Evolutionary conservation across 2,113 vertebrate genomes (phyloP).

Genomic region (Crotalus viridis): DNA sequence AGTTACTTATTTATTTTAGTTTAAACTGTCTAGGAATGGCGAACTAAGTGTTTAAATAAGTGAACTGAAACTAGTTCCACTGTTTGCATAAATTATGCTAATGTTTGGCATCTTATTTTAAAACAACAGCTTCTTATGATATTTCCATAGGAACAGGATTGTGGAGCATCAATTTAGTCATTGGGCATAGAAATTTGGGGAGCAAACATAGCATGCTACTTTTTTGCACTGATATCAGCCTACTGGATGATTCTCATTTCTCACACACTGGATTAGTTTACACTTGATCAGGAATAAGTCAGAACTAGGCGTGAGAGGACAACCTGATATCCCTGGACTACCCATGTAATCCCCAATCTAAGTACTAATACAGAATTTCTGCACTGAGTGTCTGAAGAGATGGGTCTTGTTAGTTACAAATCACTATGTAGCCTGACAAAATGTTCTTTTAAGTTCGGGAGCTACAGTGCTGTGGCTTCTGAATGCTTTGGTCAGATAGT

Average conservation of each 20-base stretch:
- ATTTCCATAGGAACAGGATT: rapidly evolving
- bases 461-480: not conserved
- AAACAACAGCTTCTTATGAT: not conserved
- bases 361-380: not conserved
- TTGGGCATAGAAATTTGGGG: not conserved
- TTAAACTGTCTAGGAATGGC: conserved; percentile 39
- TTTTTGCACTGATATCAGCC: not conserved
- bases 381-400: too few relatives aligned
- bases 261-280: not conserved
- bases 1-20: conserved; percentile 34
- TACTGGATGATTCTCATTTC: not conserved
- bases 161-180: rapidly evolving
- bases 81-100: not conserved
- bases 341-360: not conserved
- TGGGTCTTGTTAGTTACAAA: not conserved
- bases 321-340: not conserved
- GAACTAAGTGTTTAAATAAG: conserved; percentile 40
- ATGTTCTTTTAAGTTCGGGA: not conserved
- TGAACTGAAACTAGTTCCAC: conserved; percentile 42
- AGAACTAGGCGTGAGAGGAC: not conserved
- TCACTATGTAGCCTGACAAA: not conserved
- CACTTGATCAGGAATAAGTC: not conserved
- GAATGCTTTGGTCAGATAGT: too few relatives aligned
- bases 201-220: not conserved
- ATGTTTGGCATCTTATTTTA: not conserved